Conservation (phyloP, 2,113 vertebrate species). For the Raja brachyura region DNA sequence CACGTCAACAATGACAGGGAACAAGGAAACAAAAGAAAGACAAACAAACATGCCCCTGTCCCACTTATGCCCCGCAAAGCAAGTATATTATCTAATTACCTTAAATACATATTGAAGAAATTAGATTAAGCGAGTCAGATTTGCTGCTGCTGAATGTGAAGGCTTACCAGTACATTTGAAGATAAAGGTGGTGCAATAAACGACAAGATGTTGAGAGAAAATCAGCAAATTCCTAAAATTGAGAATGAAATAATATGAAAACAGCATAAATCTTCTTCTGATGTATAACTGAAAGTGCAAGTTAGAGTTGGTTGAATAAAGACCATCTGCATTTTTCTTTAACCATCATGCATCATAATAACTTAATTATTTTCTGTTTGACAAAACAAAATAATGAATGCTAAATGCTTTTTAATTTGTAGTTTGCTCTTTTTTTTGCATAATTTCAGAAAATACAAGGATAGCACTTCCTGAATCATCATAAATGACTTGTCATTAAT, state of each 20-base stretch:
- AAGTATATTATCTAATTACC: background rate
- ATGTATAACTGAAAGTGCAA: background rate
- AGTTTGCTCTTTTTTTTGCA: background rate
- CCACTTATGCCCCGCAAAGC: background rate
- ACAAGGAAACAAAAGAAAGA: background rate
- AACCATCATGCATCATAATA: background rate
- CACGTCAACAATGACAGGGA: background rate
- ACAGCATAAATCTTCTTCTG: too few species aligned
- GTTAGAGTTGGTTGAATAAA: background rate
- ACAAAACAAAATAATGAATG: background rate
- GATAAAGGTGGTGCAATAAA: constrained; percentile 72
- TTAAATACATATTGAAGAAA: background rate
- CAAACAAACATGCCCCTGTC: too few species aligned
- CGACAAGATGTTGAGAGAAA: constrained; percentile 68
- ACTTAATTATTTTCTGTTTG: background rate
- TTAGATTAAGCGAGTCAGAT: background rate
- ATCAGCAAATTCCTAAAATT: constrained; percentile 73
- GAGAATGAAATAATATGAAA: too few species aligned
- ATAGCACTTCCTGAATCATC: background rate
- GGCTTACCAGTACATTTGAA: constrained; percentile 76
- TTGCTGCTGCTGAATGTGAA: background rate
- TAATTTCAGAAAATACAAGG: background rate
- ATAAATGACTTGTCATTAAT: background rate
- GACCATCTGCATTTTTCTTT: background rate
- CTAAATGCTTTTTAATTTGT: background rate